phyloP scores from a whole-genome alignment of 2,797 vertebrate genomes.

The Pseudochirops corinnae region DNA sequence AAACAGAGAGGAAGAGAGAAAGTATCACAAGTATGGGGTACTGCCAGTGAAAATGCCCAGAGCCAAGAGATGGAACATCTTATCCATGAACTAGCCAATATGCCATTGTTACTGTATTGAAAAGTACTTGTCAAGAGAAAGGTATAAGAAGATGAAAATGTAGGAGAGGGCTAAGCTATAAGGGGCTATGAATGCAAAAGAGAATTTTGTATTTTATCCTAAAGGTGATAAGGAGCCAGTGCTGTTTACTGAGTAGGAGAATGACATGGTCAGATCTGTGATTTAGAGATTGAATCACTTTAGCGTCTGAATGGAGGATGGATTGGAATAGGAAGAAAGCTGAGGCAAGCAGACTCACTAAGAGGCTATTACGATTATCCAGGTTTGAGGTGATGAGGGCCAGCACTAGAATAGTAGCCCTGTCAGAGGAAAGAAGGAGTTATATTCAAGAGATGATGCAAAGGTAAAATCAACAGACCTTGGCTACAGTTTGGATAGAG shows the following conservation, averaged over 20 bases:
- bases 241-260: not conserved
- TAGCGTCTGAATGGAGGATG: not conserved
- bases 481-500: not conserved
- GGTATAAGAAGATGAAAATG: not conserved
- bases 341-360: not conserved
- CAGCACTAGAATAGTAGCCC: no score
- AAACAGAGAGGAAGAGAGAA: not conserved
- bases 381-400: not conserved
- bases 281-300: not conserved
- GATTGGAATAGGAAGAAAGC: not conserved
- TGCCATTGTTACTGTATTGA: not conserved
- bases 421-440: no score
- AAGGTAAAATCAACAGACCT: not conserved
- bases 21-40: not conserved
- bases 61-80: not conserved
- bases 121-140: not conserved
- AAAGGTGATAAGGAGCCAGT: not conserved
- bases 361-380: not conserved
- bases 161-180: not conserved
- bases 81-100: not conserved
- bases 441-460: not conserved
- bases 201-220: not conserved
- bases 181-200: not conserved
- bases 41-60: not conserved
- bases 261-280: not conserved